Base-by-base conservation (phyloP, 1,140 invertebrate species). In the Nixonia krombeini region DNA sequence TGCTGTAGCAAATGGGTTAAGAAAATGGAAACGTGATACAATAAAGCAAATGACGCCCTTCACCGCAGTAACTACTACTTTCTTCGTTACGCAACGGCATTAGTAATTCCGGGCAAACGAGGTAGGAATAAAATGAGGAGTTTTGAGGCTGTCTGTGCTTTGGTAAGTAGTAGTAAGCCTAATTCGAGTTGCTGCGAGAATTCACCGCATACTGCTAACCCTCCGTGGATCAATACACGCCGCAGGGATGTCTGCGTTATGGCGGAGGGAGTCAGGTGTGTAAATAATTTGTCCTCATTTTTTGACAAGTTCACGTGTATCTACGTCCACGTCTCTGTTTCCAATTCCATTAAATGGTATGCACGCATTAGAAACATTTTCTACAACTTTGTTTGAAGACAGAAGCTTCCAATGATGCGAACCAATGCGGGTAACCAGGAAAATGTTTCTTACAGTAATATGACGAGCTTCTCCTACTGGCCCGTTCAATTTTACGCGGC, bases 171-270 rank as follows among this genome's bases (percentile, higher is more conserved):
- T 38, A 31, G 50, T 28, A 49, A 40, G 37, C 41, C 35, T 66
- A 72, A 73, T 73, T 70, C 56, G 38, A 31, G 31, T 69, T 56
- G 51, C 47, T 55, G 35, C 16, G 18, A 9, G 61, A 70, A 69
- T 46, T 65, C 53, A 47, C 59, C 61, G 53, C 57, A 47, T 49
- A 55, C 45, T 50, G 51, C 50, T 17, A 9, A n/a, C 46, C 56
- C 33, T 37, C 28, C 35, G 13, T 26, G 56, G 71, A 73, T 72
- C 71, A 69, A 72, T 72, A 72, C 55, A 38, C 47, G 31, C 40
- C 31, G 21, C 26, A 25, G 55, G 50, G 37, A 65, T 57, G 55
- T 41, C 47, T 62, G 33, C 51, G 4, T 9, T 9, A 18, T 40
- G 33, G 33, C 33, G 33, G 33, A 40, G 18, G 37, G 16, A 40